Evolutionary conservation across 2,797 vertebrate species (phyloP).

Genomic region (Tangara arthus): DNA sequence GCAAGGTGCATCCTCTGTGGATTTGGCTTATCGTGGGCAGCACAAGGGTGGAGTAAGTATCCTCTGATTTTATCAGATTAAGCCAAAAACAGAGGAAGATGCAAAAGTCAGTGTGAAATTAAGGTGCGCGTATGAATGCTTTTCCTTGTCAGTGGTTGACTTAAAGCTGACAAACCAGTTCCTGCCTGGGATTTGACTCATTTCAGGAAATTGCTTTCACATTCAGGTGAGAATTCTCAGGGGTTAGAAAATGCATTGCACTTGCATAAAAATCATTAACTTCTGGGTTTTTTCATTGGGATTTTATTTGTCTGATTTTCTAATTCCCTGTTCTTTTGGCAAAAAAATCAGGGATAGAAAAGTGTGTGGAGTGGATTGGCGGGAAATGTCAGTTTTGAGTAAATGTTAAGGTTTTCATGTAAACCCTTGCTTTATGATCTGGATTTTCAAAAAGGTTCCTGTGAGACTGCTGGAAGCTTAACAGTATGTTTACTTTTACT

Average conservation of each 20-base stretch:
- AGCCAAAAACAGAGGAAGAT: neutral
- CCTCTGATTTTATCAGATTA: neutral
- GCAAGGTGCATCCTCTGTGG: neutral
- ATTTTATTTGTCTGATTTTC: neutral
- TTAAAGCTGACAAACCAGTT: neutral
- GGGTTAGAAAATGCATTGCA: neutral
- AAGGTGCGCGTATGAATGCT: fast-evolving
- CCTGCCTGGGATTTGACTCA: neutral
- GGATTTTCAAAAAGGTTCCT: neutral
- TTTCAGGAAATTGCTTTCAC: neutral
- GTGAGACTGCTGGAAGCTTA: neutral
- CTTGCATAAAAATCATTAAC: neutral
- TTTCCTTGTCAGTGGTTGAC: neutral
- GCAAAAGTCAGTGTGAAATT: neutral
- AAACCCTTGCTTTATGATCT: neutral
- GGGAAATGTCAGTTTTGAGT: neutral
- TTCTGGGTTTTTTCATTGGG: fast-evolving
- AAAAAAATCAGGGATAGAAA: neutral
- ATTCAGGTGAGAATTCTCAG: neutral
- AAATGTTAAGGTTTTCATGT: neutral
- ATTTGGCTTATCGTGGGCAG: neutral
- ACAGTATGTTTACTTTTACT: neutral
- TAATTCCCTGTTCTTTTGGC: neutral
- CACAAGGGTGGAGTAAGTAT: neutral
- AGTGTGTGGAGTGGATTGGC: fast-evolving